Base-by-base conservation (phyloP, 2,113 vertebrate species). In the Corydoras sp. region DNA sequence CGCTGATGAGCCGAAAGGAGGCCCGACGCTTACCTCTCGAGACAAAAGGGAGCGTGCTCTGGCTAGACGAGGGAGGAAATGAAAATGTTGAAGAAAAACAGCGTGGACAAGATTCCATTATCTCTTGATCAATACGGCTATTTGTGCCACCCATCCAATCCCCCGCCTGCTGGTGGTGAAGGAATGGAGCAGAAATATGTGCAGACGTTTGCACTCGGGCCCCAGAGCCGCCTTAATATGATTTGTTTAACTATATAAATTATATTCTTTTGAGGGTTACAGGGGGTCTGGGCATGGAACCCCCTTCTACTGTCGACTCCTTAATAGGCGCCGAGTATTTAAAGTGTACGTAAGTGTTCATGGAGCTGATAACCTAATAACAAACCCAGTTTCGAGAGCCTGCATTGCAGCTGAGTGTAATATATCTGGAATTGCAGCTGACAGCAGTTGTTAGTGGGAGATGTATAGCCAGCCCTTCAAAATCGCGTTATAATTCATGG, bases 51-150 rank as follows among this genome's bases (percentile, higher is more conserved):
- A 55, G 71, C 35, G 11, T 35, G 51, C 65, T 24, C 58, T 15
- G 30, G 54, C 65, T 53, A 65, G 74, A 67, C 62, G 62, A 61
- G 75, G n/a, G 31, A 74, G 75, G 54, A 77, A 75, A 69, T 69
- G 64, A 73, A 80, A 80, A 73, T 51, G 77, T 75, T 68, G 72
- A 50, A 63, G 70, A 77, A 76, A 77, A 77, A 75, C 62, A 72
- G 69, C 24, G 56, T 62, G 75, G 75, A 79, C 66, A 73, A 61
- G 70, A 75, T 81, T 79, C 76, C 77, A 76, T 66, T 79, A 80
- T 81, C 68, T 66, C 72, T 61, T 74, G 65, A 77, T 79, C 77
- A 77, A 77, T 77, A 77, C 65, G 53, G 56, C 73, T 71, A 76
- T 81, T 76, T 77, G 72, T 79, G 74, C 74, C 78, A 79, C 73